Percentiles rank a stretch among this genome's conserved stretches.
Evolutionary conservation across 2,888 invertebrate genomes (phyloP).

Genomic region (Tyria jacobaeae): DNA sequence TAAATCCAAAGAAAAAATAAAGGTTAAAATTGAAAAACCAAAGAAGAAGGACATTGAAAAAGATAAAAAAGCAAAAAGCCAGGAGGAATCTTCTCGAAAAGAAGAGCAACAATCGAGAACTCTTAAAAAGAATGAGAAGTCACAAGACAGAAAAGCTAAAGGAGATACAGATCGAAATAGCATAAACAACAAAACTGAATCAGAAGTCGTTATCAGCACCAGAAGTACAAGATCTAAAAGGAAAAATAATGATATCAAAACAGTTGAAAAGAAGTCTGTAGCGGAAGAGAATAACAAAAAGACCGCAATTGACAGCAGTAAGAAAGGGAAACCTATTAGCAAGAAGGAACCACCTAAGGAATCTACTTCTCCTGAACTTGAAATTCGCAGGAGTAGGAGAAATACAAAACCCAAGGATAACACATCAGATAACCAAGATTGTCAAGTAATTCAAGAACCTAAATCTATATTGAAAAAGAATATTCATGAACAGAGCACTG

Average conservation of each 20-base stretch:
- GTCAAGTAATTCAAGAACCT: slow-evolving; percentile 33
- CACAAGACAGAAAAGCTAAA: slow-evolving; percentile 10
- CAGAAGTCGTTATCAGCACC: slow-evolving; percentile 20
- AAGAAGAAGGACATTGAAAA: slow-evolving; percentile 29
- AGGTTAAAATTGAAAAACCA: slow-evolving; percentile 43
- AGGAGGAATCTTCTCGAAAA: slow-evolving; percentile 20
- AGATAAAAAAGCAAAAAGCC: slow-evolving; percentile 23
- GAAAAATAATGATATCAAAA: slow-evolving; percentile 48
- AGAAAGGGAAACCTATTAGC: slow-evolving; percentile 20
- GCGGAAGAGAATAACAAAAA: slow-evolving; percentile 34
- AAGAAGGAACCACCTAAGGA: slow-evolving; percentile 35
- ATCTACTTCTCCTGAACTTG: slow-evolving; percentile 50
- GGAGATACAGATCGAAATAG: slow-evolving; percentile 20
- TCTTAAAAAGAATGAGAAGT: slow-evolving; percentile 16
- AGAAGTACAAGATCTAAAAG: slow-evolving; percentile 51
- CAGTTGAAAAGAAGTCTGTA: slow-evolving; percentile 17
- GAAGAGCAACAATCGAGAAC: slow-evolving; percentile 13
- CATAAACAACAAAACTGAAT: slow-evolving; percentile 16
- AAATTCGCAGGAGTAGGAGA: slow-evolving; percentile 68
- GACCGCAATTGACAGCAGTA: slow-evolving; percentile 25
- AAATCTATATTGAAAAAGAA: slow-evolving; percentile 53
- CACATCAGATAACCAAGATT: slow-evolving; percentile 42
- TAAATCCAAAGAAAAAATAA: slow-evolving; percentile 40
- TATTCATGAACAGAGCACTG: slow-evolving; percentile 64
- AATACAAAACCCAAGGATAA: slow-evolving; percentile 55